Percentiles rank a stretch among this genome's conserved stretches.
Evolutionary conservation across 2,797 vertebrate genomes (phyloP).

Genomic region (Acomys russatus): DNA sequence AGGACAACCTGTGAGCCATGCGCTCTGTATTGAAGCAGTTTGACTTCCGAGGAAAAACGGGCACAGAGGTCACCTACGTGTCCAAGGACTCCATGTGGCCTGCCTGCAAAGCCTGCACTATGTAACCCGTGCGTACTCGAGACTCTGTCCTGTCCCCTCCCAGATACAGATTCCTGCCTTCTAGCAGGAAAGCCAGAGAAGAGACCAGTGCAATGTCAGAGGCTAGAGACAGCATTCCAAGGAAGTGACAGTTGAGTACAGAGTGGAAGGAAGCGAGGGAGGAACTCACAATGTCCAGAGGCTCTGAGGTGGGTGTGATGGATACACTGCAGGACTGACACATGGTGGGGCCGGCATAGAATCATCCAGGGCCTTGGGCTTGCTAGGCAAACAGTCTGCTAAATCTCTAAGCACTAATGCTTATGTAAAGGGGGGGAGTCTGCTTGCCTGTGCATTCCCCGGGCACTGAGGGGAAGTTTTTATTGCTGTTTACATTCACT

Average conservation of each 20-base stretch:
- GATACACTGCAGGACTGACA: too few relatives aligned
- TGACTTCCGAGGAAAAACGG: neutral
- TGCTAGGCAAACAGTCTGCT: neutral
- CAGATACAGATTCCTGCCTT: neutral
- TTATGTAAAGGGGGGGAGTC: neutral
- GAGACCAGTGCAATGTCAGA: neutral
- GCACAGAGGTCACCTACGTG: neutral
- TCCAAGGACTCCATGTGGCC: neutral
- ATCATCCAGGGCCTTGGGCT: neutral
- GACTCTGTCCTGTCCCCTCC: neutral
- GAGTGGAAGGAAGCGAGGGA: neutral
- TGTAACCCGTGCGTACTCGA: accelerated
- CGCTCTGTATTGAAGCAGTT: neutral
- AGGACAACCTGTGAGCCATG: neutral
- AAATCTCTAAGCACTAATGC: neutral
- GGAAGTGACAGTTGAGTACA: neutral
- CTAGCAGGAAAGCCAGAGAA: neutral
- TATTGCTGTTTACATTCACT: neutral
- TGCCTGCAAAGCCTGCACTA: neutral
- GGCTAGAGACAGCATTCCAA: neutral
- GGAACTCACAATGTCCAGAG: too few relatives aligned
- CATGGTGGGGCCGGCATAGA: neutral
- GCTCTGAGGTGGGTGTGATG: neutral
- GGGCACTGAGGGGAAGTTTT: too few relatives aligned
- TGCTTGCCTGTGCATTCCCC: neutral